These are phyloP conservation scores for Oxyscelio sp. DNA, from an alignment of 2,888 invertebrate species.

Conservation along the genomic window DNA sequence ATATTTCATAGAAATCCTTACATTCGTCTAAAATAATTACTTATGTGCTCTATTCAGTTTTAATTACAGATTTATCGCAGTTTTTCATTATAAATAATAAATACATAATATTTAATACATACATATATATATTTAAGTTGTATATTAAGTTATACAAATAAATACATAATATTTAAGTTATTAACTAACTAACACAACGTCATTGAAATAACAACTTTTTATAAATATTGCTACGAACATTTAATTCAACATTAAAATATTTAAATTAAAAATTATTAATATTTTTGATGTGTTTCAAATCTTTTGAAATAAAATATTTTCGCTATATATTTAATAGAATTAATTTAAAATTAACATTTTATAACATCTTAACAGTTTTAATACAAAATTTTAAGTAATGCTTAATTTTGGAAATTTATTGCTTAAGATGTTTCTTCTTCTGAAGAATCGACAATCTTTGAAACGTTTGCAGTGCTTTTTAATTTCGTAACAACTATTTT, in stretches of 20 bases:
- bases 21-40: too few species aligned
- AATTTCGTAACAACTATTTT: background rate
- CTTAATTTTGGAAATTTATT: conserved; percentile 2
- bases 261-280: background rate
- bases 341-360: background rate
- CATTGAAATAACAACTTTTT: background rate
- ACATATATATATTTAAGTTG: too few species aligned
- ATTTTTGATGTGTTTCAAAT: background rate
- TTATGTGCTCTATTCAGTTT: background rate
- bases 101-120: conserved; percentile 1
- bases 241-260: background rate
- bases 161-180: too few species aligned
- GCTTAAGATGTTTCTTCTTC: conserved; percentile 11
- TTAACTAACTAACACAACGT: background rate
- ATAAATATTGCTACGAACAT: background rate
- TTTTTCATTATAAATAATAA: background rate
- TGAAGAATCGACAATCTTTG: conserved; percentile 23
- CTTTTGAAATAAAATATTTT: background rate
- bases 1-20: too few species aligned
- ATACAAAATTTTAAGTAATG: background rate
- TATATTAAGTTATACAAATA: too few species aligned
- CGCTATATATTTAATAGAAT: background rate
- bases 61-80: background rate
- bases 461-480: background rate
- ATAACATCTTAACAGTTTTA: background rate